These are phyloP conservation scores for Brienomyrus longianalis DNA, from an alignment of 2,113 vertebrate species.

Conservation along the genomic window DNA sequence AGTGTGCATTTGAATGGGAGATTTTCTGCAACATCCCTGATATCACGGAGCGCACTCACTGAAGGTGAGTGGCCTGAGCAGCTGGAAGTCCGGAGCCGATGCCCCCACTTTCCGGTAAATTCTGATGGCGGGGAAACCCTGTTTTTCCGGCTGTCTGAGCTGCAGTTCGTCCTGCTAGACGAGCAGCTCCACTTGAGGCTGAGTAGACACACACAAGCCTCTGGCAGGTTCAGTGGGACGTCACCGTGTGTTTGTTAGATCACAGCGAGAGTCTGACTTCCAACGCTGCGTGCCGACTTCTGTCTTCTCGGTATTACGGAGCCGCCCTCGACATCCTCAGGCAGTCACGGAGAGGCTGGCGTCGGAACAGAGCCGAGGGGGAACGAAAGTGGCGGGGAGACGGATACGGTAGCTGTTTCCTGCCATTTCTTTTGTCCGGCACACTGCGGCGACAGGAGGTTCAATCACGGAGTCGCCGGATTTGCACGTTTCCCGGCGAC, in stretches of 20 bases:
- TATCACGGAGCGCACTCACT: no score
- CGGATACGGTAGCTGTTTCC: background rate
- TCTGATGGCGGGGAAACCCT: background rate
- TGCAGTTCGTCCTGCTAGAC: background rate
- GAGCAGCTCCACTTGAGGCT: background rate
- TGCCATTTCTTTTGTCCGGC: no score
- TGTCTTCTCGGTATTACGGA: background rate
- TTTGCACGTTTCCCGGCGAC: background rate
- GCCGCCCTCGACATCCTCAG: background rate
- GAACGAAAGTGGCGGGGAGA: background rate
- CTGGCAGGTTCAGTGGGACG: background rate
- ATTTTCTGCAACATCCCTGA: no score
- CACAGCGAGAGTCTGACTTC: background rate
- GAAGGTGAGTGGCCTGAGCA: background rate
- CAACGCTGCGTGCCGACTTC: background rate
- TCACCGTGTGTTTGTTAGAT: background rate
- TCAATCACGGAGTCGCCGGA: background rate
- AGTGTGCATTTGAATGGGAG: no score
- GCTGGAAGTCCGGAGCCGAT: background rate
- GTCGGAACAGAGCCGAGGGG: background rate
- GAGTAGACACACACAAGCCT: background rate
- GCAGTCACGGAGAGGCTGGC: background rate
- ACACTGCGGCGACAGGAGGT: background rate
- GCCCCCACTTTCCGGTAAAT: background rate
- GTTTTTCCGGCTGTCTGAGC: background rate